A percentile compares a stretch with the other conserved stretches of the same genome.
Conservation (phyloP, 2,113 vertebrate genomes). For the Xenopus tropicalis region DNA sequence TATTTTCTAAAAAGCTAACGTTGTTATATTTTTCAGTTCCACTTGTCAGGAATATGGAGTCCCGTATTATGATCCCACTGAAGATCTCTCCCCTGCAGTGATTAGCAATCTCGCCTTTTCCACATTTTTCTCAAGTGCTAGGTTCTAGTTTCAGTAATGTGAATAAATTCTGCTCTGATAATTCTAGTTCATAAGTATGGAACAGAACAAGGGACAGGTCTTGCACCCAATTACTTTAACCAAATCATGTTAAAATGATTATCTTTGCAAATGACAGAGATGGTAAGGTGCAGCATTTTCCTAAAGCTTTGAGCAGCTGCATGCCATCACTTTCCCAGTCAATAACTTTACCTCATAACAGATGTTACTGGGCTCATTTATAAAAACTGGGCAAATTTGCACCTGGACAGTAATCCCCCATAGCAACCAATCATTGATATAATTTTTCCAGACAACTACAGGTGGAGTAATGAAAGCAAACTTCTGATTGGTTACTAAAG, state of each 20-base stretch:
- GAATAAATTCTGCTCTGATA: neutral
- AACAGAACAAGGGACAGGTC: neutral
- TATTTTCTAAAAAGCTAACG: too few species aligned
- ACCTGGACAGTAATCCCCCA: too few species aligned
- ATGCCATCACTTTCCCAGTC: neutral
- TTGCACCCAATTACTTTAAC: neutral
- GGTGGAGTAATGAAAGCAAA: too few species aligned
- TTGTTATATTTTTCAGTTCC: slow-evolving; percentile 70
- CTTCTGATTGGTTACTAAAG: too few species aligned
- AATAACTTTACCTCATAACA: neutral
- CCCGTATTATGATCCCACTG: slow-evolving; percentile 91
- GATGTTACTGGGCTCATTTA: too few species aligned
- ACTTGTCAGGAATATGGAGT: slow-evolving; percentile 88
- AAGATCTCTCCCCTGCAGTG: slow-evolving; percentile 87
- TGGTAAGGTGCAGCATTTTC: neutral
- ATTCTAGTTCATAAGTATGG: neutral
- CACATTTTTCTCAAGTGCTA: rapidly evolving
- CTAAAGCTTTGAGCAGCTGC: neutral
- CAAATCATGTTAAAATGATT: neutral
- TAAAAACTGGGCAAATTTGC: too few species aligned
- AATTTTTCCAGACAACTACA: too few species aligned
- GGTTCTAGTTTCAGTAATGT: neutral
- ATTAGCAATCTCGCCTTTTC: rapidly evolving
- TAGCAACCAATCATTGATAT: too few species aligned
- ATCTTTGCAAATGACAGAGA: neutral